Base-by-base conservation (phyloP, 1,140 invertebrate genomes). In the Drosophila dunni region DNA sequence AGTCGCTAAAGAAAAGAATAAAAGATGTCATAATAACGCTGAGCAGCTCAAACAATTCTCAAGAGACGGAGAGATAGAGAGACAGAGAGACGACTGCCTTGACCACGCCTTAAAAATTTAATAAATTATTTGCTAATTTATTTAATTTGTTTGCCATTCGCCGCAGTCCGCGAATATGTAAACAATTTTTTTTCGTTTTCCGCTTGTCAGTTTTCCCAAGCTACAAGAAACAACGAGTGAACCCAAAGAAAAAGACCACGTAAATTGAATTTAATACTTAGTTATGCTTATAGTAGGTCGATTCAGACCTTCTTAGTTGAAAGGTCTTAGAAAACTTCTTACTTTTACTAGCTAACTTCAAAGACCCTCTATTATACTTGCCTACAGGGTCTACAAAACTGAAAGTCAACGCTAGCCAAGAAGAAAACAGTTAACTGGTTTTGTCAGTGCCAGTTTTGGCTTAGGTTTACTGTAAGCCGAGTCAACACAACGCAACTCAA, bases 201-300 rank as follows among this genome's bases (percentile, higher is more conserved):
- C 73, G 68, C 71, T 74, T 48, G 70, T 73, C 70, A 73, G 54
- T 73, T 45, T 67, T 73, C 56, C 46, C 24, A 4, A 20, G 17
- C 20, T 33, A 17, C 34, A 44, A 42, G 34, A 38, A 71, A 73
- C 71, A 75, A 29, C 4, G 24, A 29, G 24, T 29, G 3, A 29
- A 29, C 24, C 24, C 24, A 29, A 4, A 3, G 24, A 5, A 29
- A 29, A 29, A 29, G 24, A 6, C 24, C 24, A 4, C 24, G 24
- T 3, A 29, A 29, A 20, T 20, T 20, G 17, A 20, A 1, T 20
- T 20, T 20, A 20, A 20, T 20, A 20, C 17, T 20, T 20, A 0
- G 17, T 20, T 20, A 20, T 20, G 17, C 17, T 1, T 17, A 17
- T 17, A 17, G 17, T 17, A 17, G 17, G 17, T 1, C 17, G 17